A percentile compares a stretch with the other conserved stretches of the same genome.
phyloP scores from a whole-genome alignment of 2,113 vertebrate genomes.

The Oncorhynchus clarkii region DNA sequence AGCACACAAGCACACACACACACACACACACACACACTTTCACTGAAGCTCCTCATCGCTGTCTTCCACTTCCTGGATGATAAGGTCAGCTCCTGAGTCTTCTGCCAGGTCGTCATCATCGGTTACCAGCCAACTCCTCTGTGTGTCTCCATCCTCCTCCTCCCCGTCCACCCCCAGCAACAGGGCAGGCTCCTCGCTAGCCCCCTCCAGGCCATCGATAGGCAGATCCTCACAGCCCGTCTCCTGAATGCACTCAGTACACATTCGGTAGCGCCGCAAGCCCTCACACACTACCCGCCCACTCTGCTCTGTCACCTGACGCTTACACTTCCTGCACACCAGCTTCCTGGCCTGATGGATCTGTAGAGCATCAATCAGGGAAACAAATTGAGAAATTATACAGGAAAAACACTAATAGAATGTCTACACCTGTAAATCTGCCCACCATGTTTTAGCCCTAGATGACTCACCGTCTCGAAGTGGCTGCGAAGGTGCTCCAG shows the following conservation, averaged over 20 bases:
- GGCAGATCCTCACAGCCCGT: conserved; percentile 85
- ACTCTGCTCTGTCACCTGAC: conserved; percentile 89
- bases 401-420: background rate
- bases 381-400: background rate
- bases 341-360: conserved; percentile 96
- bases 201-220: conserved; percentile 78
- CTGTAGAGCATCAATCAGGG: conserved; percentile 61
- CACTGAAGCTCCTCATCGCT: conserved; percentile 89
- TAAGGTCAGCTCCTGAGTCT: conserved; percentile 88
- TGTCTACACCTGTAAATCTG: background rate
- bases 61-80: conserved; percentile 94
- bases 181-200: conserved; percentile 66
- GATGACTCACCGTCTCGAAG: conserved; percentile 86
- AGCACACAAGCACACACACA: conserved; percentile 66
- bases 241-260: conserved; percentile 87
- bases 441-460: background rate
- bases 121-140: conserved; percentile 75
- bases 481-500: conserved; percentile 96
- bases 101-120: conserved; percentile 90
- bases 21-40: conserved; percentile 67
- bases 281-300: conserved; percentile 94
- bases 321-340: conserved; percentile 95
- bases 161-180: conserved; percentile 83
- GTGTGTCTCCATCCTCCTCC: conserved; percentile 76
- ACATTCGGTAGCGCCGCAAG: conserved; percentile 89